Base-by-base conservation (phyloP, 2,797 vertebrate genomes). In the Aldrovandia affinis region DNA sequence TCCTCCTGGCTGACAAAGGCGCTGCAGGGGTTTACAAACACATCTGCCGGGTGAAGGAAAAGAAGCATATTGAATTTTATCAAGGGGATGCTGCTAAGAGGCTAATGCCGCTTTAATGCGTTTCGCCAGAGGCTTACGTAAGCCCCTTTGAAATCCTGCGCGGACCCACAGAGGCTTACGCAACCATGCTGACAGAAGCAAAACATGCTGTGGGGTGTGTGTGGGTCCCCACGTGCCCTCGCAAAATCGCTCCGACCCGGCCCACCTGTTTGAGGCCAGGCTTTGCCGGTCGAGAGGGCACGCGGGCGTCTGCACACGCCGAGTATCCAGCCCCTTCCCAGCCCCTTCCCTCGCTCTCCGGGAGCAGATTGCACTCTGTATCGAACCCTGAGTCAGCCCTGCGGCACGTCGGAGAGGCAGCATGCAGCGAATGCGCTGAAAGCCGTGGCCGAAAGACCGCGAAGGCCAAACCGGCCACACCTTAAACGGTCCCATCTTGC, bases 51-150 rank as follows among this genome's bases (percentile, higher is more conserved):
- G 47, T 54, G 54, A 83, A 84, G 50, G 78, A 79, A 78, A 65
- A 54, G 57, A 79, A 28, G 81, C 86, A 86, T 80, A 83, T 73
- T 88, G 12, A 10, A 70, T 80, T 78, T n/a, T 81, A 81, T 86
- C 81, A 80, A 82, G 2, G 25, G 83, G 22, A 55, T 70, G 44
- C 55, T 33, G n/a, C 28, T 78, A 80, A 81, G 4, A 7, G 25
- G 81, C 0, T 2, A 84, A 42, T 83, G 88, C 59, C 36, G 82
- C 81, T 82, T 90, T 89, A 89, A 89, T 83, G 88, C 87, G 6
- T 88, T 78, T 68, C 33, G 28, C 87, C 88, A 84, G 83, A 86
- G 47, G 85, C 90, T 95, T 95, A 94, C 87, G 87, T 93, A 95
- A 95, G 86, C 83, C 4, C 89, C 87, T 91, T 84, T 85, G 54